Evolutionary conservation across 2,888 invertebrate species (phyloP), one percentile per base, ranked within the genome.

Genomic region (Eupsilia transversa): DNA sequence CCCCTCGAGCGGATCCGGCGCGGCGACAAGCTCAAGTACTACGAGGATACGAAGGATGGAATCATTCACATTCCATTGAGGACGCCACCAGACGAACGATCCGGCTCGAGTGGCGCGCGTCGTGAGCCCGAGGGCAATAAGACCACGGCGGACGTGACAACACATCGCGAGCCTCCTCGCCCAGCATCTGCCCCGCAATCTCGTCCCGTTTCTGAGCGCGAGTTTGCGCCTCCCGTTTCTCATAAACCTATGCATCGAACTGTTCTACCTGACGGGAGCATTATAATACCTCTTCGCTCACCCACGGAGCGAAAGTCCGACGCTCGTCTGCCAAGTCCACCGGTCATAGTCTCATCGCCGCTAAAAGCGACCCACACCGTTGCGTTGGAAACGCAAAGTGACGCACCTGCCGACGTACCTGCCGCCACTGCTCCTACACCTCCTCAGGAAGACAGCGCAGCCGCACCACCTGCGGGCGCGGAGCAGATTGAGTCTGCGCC

Each of bases 61-160:
- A 96, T 97, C 72, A 97, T 98, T 71, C 97, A 98, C 82, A 98
- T 98, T 87, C 98, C 98, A 1, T 91, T 98, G 74, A 98, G 97
- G 82, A 98, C 98, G n/a, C 98, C 98, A 6, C 97, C 97, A 0
- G 97, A 97, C 80, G 97, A 97, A 88, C 95, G 96, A 66, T 96
- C 97, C 59, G 88, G 84, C 17, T 79, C 89, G 4, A 86, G 88
- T n/a, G 77, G 74, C 10, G 46, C 78, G 38, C 86, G 85, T 6
- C 85, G 87, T 12, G 85, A 83, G n/a, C 81, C 88, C 14, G 86
- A 87, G 14, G 57, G 76, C 27, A 59, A n/a, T 27, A 87, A 84
- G 33, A 78, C 79, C 6, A 70, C 68, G 14, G 56, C 65, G 0
- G 82, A 83, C 38, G 57, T 77, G n/a, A 66, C 64, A n/a, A 63